Conservation (phyloP, 2,888 invertebrate genomes). For the Drosophila incognita region DNA sequence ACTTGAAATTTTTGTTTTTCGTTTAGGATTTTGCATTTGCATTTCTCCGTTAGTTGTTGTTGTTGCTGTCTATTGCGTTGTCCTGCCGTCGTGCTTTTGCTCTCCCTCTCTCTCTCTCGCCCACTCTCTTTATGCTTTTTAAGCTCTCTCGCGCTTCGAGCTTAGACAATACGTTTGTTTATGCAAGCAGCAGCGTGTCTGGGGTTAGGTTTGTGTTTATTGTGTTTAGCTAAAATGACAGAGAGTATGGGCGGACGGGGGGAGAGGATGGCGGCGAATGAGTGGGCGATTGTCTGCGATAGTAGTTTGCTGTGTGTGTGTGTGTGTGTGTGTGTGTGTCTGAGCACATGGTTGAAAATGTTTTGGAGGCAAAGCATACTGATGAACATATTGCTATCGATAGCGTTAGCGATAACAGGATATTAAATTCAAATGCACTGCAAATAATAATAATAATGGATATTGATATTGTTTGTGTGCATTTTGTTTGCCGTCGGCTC, state of each 20-base stretch:
- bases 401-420: constrained; percentile 42
- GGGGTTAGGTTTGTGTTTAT: constrained; percentile 45
- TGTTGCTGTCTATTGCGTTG: constrained; percentile 39
- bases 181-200: constrained; percentile 46
- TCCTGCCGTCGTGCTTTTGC: constrained; percentile 40
- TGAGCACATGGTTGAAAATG: constrained; percentile 37
- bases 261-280: background rate
- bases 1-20: constrained; percentile 74
- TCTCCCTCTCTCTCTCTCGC: constrained; percentile 23
- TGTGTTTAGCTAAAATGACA: constrained; percentile 24
- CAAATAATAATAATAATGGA: background rate
- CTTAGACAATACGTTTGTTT: constrained; percentile 72
- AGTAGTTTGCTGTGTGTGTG: constrained; percentile 22
- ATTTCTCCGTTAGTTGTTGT: constrained; percentile 30
- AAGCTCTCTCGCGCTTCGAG: constrained; percentile 38
- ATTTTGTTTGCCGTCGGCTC: constrained; percentile 40
- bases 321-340: constrained; percentile 20
- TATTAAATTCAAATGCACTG: background rate
- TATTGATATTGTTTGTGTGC: background rate
- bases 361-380: constrained; percentile 36
- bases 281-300: constrained; percentile 32
- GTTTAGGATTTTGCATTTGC: constrained; percentile 46
- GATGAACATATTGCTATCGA: constrained; percentile 15
- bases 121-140: constrained; percentile 9
- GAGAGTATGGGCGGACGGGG: background rate